These are phyloP conservation scores for Cheilosia urbana DNA, from an alignment of 2,888 invertebrate species.

Conservation along the genomic window DNA sequence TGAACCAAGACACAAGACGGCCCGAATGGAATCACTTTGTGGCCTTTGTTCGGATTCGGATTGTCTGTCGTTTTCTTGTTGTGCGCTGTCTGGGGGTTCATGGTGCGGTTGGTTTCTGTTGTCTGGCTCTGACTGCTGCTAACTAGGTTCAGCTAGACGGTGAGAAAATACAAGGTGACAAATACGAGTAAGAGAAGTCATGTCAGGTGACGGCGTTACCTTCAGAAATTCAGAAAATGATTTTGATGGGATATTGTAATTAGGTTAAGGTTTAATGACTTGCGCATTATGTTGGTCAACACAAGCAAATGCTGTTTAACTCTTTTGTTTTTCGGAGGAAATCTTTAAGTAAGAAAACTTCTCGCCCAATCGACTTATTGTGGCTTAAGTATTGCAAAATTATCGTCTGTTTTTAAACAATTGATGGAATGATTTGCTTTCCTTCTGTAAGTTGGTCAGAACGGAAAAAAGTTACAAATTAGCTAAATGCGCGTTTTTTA, in stretches of 20 bases:
- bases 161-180: slow-evolving; percentile 1
- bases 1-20: slow-evolving; percentile 52
- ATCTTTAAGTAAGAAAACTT: too few relatives aligned
- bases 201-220: background rate
- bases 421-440: too few relatives aligned
- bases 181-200: slow-evolving; percentile 7
- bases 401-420: too few relatives aligned
- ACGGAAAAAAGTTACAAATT: too few relatives aligned
- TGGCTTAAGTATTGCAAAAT: too few relatives aligned
- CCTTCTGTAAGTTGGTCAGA: too few relatives aligned
- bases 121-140: slow-evolving; percentile 38
- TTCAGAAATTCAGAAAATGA: background rate
- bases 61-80: slow-evolving; percentile 42
- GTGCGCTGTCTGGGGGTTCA: slow-evolving; percentile 45
- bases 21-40: slow-evolving; percentile 62
- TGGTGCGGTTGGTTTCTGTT: slow-evolving; percentile 38
- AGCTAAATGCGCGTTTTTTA: too few relatives aligned
- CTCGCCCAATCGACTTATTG: too few relatives aligned
- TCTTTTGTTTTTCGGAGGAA: too few relatives aligned
- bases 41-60: slow-evolving; percentile 60
- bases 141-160: slow-evolving; percentile 43
- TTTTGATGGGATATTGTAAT: background rate
- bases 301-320: background rate
- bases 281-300: too few relatives aligned
- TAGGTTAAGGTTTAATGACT: background rate